These are phyloP conservation scores for Colossoma macropomum DNA, from an alignment of 2,113 vertebrate genomes.

Conservation along the genomic window DNA sequence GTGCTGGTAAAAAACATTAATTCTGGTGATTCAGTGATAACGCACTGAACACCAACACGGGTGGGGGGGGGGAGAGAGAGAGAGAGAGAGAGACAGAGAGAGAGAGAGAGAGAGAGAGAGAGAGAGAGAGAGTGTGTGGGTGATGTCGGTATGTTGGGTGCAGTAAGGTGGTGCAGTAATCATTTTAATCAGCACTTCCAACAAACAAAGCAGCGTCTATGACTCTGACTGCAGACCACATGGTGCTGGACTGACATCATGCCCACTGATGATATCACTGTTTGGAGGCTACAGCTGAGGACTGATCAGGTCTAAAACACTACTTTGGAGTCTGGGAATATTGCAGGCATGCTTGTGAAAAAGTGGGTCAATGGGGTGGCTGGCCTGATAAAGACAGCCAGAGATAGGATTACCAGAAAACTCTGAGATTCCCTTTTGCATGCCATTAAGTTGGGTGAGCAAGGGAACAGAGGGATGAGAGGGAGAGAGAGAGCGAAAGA, in stretches of 20 bases:
- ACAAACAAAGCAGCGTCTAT: conserved; percentile 45
- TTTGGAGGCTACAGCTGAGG: background rate
- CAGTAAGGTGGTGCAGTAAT: conserved; percentile 37
- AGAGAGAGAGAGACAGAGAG: conserved; percentile 1
- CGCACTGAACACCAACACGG: conserved; percentile 45
- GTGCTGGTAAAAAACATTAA: conserved; percentile 64
- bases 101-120: conserved; percentile 13
- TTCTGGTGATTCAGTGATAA: conserved; percentile 15
- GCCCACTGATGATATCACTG: conserved; percentile 15
- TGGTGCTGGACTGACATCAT: conserved; percentile 23
- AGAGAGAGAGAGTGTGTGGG: background rate
- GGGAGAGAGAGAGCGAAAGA: background rate
- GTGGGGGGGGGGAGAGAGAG: background rate
- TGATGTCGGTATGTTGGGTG: background rate
- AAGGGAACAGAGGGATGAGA: background rate
- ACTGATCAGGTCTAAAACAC: background rate
- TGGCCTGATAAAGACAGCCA: conserved; percentile 15
- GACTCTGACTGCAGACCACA: conserved; percentile 37
- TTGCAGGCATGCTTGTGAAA: conserved; percentile 12
- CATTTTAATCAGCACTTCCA: conserved; percentile 41
- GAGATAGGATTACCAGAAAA: conserved; percentile 43
- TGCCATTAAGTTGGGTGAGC: conserved; percentile 17
- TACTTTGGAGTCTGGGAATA: conserved; percentile 26
- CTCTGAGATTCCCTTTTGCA: conserved; percentile 20
- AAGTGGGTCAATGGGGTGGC: conserved; percentile 41